Base-by-base conservation (phyloP, 2,113 vertebrate genomes). In the Dasyornis broadbenti region DNA sequence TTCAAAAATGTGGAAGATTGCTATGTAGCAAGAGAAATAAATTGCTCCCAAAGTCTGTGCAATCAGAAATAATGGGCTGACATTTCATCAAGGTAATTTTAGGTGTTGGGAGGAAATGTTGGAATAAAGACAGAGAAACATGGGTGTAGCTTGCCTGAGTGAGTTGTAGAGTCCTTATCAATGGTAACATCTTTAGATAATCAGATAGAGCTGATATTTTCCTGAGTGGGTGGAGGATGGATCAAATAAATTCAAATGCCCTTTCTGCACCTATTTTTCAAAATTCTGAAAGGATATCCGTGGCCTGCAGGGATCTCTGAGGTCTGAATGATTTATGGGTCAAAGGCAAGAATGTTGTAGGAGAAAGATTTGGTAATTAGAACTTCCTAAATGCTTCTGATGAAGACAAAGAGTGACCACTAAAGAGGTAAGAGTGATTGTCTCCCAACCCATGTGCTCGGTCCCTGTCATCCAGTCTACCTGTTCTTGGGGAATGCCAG, bases 221-320 rank as follows among this genome's bases (percentile, higher is more conserved):
- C 39, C 23, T 73, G 11, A 44, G 3, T 1, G 0, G 5, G 6
- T 16, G 5, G 1, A 78, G 6, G 3, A 47, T 52, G 24, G 10
- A 16, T 60, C 11, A 56, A 37, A 92, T 21, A 84, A 79, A 1
- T 85, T 59, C 28, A 79, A 40, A 85, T 64, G 3, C 4, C 5
- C 6, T 83, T 81, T 73, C 4, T 13, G 20, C 53, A 63, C 3
- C 6, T 52, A 4, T 72, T 88, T 88, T 92, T 31, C 10, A 69
- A 82, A 81, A 42, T 73, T 73, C 11, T 70, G 11, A 27, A 37
- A 82, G 30, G 33, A 10, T 86, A 2, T 63, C 11, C 1, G 1
- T 56, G 15, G 8, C 9, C 60, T 85, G 17, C 9, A 75, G 15
- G 57, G 82, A 66, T n/a, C 47, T 66, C 75, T 89, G 47, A 22